Percentiles rank a stretch among this genome's conserved stretches.
Conservation (phyloP, 2,797 vertebrate genomes). For the Macrochelys suwanniensis region DNA sequence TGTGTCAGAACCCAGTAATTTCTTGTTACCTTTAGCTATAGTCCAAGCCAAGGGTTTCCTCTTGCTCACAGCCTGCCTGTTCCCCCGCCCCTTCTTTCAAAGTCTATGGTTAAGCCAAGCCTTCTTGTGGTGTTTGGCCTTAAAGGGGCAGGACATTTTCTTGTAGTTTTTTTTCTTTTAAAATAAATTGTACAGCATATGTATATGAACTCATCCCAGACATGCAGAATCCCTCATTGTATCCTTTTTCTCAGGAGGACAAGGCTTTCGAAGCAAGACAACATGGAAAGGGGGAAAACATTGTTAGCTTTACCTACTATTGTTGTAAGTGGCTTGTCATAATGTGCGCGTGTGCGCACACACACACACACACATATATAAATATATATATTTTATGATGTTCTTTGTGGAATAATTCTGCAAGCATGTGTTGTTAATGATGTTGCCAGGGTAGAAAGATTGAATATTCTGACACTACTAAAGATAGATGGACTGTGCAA, state of each 20-base stretch:
- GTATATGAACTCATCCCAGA: not conserved
- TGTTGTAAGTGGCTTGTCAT: not conserved
- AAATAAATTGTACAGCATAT: not conserved
- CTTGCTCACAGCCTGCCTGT: not conserved
- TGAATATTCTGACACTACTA: not conserved
- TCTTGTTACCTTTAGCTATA: not conserved
- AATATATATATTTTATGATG: not conserved
- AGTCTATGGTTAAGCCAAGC: not conserved
- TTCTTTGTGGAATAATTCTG: not conserved
- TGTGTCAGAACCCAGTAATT: not conserved
- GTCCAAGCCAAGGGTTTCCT: not conserved
- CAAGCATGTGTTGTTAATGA: not conserved
- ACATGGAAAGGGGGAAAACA: not conserved
- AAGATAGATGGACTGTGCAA: not conserved
- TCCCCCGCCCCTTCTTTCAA: not conserved
- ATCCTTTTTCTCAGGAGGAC: not conserved
- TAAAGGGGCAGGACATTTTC: not conserved
- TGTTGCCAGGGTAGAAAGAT: not conserved
- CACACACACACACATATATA: not conserved
- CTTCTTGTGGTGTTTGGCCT: not conserved
- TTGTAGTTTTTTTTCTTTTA: not conserved
- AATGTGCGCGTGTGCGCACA: not conserved
- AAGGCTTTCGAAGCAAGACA: not conserved
- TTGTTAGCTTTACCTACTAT: not conserved
- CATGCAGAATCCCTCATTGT: not conserved